Conservation (phyloP, 2,888 invertebrate species). For the Cheilosia grossa region DNA sequence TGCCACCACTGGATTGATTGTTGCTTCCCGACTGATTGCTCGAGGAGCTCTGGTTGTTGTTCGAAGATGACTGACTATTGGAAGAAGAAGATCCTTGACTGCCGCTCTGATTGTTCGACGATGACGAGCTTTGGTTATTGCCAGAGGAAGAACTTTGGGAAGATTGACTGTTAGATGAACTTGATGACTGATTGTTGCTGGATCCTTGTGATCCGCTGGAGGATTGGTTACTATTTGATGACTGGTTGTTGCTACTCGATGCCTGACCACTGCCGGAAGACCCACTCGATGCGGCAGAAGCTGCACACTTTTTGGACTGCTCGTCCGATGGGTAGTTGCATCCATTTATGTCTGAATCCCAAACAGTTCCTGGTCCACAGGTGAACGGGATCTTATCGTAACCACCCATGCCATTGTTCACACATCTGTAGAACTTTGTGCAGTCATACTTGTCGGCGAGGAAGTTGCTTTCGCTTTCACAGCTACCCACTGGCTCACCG, state of each 20-base stretch:
- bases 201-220: conserved; percentile 40
- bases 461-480: conserved; percentile 82
- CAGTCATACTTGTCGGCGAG: conserved; percentile 84
- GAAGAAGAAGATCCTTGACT: conserved; percentile 47
- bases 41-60: conserved; percentile 16
- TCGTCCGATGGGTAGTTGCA: conserved; percentile 83
- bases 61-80: conserved; percentile 29
- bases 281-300: conserved; percentile 36
- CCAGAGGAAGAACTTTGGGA: conserved; percentile 67
- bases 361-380: conserved; percentile 85
- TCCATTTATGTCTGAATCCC: conserved; percentile 85
- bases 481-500: conserved; percentile 75
- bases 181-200: conserved; percentile 50
- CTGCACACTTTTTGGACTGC: conserved; percentile 53
- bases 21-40: conserved; percentile 15
- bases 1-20: conserved; percentile 9
- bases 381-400: conserved; percentile 84
- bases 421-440: conserved; percentile 86
- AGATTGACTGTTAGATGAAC: conserved; percentile 51
- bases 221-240: conserved; percentile 51
- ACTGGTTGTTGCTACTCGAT: conserved; percentile 29
- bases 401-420: conserved; percentile 82
- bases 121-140: conserved; percentile 40
- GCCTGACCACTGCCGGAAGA: conserved; percentile 54
- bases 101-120: conserved; percentile 44